Evolutionary conservation across 2,888 invertebrate species (phyloP), one percentile per base, ranked within the genome.

Genomic region (Subacronicta megacephala): DNA sequence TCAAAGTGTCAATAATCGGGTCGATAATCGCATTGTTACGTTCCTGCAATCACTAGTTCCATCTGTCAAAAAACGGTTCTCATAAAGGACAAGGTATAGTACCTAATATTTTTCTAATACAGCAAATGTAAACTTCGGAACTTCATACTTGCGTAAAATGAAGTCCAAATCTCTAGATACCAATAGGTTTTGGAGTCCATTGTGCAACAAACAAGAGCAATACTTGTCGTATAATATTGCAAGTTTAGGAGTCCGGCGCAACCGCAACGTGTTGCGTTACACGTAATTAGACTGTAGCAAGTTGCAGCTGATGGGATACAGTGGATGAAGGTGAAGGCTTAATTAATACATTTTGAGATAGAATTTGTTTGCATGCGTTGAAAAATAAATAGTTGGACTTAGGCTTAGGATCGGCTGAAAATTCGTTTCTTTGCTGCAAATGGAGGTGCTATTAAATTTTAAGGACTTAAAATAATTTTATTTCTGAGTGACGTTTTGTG

Each of bases 201-300:
- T 47, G 1, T 4, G 23, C 23, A 52, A 44, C 62, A 46, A 53
- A 62, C 65, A 50, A 70, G 52, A 45, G 13, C 53, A 35, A 44
- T 47, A 33, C 40, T 47, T 51, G 59, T 65, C 72, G 17, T 51
- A 38, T 75, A 75, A 65, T 40, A 75, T 42, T 7, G 13, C 18
- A 55, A 51, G 60, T 75, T 75, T 73, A 72, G 40, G 47, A 57
- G 53, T 15, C 16, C 45, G 41, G 18, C 15, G 36, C 37, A 44
- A 44, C 69, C 76, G 46, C 73, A 76, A 56, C 52, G 47, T 37
- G 43, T 20, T 44, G 54, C 18, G 54, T 62, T 40, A 53, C 52
- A 64, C 44, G 65, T 76, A 73, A 73, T 72, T 75, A 75, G 68
- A 58, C 43, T 44, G 51, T 33, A 52, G 38, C 56, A 55, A 73